Base-by-base conservation (phyloP, 2,113 vertebrate genomes). In the Plecturocebus donacophilus region DNA sequence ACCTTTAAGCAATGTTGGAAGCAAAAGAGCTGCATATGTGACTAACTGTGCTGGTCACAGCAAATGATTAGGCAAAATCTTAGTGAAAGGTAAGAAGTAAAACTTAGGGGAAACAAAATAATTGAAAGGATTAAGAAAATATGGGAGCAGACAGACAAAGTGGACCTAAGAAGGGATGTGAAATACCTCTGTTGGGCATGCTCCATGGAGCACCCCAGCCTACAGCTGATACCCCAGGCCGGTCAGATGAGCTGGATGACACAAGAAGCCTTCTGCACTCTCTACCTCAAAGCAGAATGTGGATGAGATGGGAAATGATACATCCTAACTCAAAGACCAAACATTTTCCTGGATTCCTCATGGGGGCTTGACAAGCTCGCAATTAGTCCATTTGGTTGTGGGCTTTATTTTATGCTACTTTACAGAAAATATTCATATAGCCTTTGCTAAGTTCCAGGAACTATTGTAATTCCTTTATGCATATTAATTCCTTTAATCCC, bases 391-490 rank as follows among this genome's bases (percentile, higher is more conserved):
- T 81, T 54, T 87, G 54, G 30, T 89, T 79, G 11, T 64, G 9
- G 12, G 11, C 49, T 92, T 35, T 83, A 77, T 80, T 94, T 93
- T 82, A 73, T 75, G 47, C 25, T 58, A 96, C 32, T 88, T 92
- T n/a, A 92, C 90, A 76, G 77, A 16, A 87, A 75, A 88, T 87
- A 81, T 87, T 23, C 38, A 47, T 27, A 70, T 2, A 52, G 16
- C 38, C 75, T 84, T 64, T 89, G 52, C 11, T 86, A 88, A 93
- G n/a, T 91, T 25, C 17, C 45, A 90, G 38, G 14, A 90, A 91
- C 30, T 54, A 89, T 58, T 82, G 3, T 45, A 73, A 61, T 49
- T 75, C 61, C n/a, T 68, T 61, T 79, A 92, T 1, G 23, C 4
- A 79, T 54, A 85, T 76, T 64, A 49, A 90, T 88, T 76, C 21